Percentiles rank a stretch among this genome's conserved stretches.
These are phyloP conservation scores for Goniozus legneri DNA, from an alignment of 1,140 invertebrate species.

Conservation along the genomic window DNA sequence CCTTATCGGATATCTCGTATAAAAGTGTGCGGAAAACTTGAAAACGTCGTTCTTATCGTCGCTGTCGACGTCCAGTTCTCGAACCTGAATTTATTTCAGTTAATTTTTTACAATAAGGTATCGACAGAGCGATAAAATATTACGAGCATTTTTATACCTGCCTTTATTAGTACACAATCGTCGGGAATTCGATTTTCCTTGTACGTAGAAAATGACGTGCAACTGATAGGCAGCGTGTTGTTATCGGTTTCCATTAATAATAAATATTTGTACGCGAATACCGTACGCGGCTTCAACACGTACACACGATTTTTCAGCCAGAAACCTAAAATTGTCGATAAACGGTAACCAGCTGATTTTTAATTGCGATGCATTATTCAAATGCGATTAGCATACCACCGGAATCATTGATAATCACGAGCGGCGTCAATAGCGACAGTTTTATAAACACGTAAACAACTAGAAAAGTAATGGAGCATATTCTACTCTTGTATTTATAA, in stretches of 20 bases:
- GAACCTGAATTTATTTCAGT: constrained; percentile 44
- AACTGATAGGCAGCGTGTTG: constrained; percentile 35
- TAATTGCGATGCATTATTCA: neutral
- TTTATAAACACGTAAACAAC: constrained; percentile 31
- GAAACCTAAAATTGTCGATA: constrained; percentile 32
- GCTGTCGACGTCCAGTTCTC: constrained; percentile 57
- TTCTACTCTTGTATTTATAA: constrained; percentile 43
- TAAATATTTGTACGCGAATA: constrained; percentile 47
- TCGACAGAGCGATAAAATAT: neutral
- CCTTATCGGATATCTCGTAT: constrained; percentile 46
- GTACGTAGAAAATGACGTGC: constrained; percentile 44
- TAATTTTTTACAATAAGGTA: constrained; percentile 6
- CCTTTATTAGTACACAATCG: constrained; percentile 41
- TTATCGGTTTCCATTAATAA: constrained; percentile 37
- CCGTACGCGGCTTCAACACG: constrained; percentile 38
- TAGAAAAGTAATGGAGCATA: constrained; percentile 34
- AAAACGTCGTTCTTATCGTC: constrained; percentile 57
- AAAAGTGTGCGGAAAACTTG: constrained; percentile 52
- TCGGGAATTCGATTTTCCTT: constrained; percentile 45
- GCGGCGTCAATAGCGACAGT: constrained; percentile 32
- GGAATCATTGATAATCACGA: constrained; percentile 39
- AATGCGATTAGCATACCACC: constrained; percentile 33
- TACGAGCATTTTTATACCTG: no score
- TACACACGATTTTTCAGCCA: constrained; percentile 42
- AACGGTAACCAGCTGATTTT: neutral